Evolutionary conservation across 2,113 vertebrate genomes (phyloP).

Genomic region (Pongo abelii): DNA sequence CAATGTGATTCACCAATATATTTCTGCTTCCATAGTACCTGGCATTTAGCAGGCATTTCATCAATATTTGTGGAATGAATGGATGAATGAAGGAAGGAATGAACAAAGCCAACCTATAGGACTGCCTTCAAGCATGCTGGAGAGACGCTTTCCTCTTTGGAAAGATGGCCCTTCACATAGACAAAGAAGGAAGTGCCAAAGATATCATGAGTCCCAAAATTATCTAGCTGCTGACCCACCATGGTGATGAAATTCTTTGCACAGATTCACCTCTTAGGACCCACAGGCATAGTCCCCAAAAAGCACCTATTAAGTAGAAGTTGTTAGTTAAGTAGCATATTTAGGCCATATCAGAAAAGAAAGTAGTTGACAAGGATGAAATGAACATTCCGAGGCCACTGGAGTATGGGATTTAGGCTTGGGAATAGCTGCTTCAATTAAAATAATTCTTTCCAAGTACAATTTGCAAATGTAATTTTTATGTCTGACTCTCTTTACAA

Average conservation of each 20-base stretch:
- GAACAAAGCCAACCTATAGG: neutral
- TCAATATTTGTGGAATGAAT: neutral
- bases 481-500: constrained; percentile 36
- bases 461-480: constrained; percentile 61
- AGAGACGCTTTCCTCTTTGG: neutral
- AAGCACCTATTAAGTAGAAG: neutral
- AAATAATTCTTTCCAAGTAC: constrained; percentile 53
- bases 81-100: neutral
- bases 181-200: neutral
- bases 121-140: neutral
- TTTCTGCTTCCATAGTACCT: neutral
- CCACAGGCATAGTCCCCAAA: neutral
- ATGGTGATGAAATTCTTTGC: neutral
- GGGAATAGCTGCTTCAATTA: constrained; percentile 52
- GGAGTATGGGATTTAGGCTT: neutral
- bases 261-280: neutral
- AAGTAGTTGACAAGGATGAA: constrained; percentile 40
- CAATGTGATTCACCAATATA: neutral
- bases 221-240: neutral
- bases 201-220: neutral
- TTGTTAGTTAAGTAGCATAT: constrained; percentile 24
- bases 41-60: neutral
- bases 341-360: neutral
- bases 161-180: neutral
- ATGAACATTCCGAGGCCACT: constrained; percentile 23